These are phyloP conservation scores for Aphyosemion australe DNA, from an alignment of 2,113 vertebrate species.

Conservation along the genomic window DNA sequence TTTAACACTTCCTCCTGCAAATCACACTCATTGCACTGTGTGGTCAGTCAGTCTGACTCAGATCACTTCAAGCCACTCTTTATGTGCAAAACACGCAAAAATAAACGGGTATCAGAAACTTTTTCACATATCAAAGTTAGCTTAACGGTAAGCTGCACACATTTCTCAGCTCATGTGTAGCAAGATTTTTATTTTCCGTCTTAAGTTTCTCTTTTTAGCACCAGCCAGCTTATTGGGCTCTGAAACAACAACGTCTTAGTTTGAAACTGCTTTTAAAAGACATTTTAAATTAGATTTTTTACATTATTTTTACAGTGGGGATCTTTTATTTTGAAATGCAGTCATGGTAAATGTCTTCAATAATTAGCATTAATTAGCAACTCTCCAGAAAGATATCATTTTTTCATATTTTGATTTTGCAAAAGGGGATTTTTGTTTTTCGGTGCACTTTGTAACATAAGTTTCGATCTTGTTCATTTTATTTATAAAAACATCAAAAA, in stretches of 20 bases:
- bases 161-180: constrained; percentile 20
- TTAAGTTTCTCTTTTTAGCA: constrained; percentile 14
- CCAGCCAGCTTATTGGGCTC: constrained; percentile 14
- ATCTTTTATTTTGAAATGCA: constrained; percentile 5
- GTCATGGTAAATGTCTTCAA: constrained; percentile 7
- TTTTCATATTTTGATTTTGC: neutral
- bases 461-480: neutral
- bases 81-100: neutral
- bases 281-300: constrained; percentile 4
- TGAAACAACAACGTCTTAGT: constrained; percentile 4
- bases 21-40: neutral
- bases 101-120: neutral
- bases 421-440: neutral
- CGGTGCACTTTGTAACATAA: neutral
- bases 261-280: constrained; percentile 21
- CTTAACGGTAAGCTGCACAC: neutral
- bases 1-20: constrained; percentile 9
- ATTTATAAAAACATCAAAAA: neutral
- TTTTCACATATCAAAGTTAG: neutral
- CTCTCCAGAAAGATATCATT: no score
- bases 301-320: neutral
- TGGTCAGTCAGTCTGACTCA: neutral
- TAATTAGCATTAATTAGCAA: neutral
- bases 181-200: neutral
- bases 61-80: constrained; percentile 5